These are phyloP conservation scores for Pemphigus obesinymphae DNA, from an alignment of 1,140 invertebrate genomes.

Conservation along the genomic window DNA sequence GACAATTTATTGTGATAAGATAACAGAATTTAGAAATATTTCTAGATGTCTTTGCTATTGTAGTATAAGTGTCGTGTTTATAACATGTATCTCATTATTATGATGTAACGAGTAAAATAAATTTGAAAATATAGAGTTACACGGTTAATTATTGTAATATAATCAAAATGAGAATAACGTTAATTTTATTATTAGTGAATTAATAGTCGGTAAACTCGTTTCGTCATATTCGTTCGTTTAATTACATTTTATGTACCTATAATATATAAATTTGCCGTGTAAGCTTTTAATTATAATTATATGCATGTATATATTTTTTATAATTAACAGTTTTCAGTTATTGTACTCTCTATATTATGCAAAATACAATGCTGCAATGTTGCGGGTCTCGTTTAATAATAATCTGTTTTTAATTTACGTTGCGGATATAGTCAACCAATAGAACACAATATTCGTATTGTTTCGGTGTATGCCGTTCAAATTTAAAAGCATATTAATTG, in stretches of 20 bases:
- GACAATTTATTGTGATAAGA: background rate
- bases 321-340: background rate
- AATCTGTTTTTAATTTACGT: conserved; percentile 2
- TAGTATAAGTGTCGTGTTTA: too few relatives aligned
- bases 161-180: too few relatives aligned
- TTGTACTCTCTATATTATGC: too few relatives aligned
- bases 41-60: too few relatives aligned
- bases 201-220: too few relatives aligned
- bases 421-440: background rate
- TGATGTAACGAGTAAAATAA: too few relatives aligned
- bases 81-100: too few relatives aligned
- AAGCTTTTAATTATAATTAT: conserved; percentile 4
- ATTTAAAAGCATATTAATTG: conserved; percentile 29
- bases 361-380: background rate
- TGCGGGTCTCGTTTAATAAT: background rate
- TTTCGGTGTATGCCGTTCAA: background rate
- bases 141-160: too few relatives aligned
- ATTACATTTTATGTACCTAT: too few relatives aligned
- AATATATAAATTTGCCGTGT: background rate
- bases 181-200: too few relatives aligned
- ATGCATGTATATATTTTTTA: background rate
- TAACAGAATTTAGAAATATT: background rate
- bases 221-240: too few relatives aligned
- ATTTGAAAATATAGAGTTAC: too few relatives aligned
- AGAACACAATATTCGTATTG: background rate